phyloP scores from a whole-genome alignment of 2,113 vertebrate species.

The Xyrauchen texanus region DNA sequence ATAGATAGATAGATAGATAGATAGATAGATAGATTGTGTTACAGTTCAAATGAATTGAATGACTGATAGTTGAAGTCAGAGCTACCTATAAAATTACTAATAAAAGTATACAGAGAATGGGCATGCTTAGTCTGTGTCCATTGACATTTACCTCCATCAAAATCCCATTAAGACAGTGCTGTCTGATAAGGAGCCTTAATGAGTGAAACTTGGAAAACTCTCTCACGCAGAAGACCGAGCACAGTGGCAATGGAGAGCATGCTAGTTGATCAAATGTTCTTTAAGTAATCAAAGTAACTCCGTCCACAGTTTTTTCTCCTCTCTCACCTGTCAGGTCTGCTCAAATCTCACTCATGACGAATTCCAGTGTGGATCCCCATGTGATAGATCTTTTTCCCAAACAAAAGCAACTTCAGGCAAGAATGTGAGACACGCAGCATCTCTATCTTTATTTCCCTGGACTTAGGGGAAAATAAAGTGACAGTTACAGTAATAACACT shows the following conservation, averaged over 20 bases:
- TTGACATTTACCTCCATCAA: conserved; percentile 52
- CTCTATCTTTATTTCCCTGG: conserved; percentile 13
- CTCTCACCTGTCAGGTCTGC: conserved; percentile 55
- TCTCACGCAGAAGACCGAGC: conserved; percentile 43
- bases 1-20: conserved; percentile 4
- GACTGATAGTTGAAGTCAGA: too few relatives aligned
- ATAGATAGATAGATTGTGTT: neutral
- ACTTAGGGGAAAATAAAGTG: conserved; percentile 29
- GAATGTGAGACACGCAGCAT: conserved; percentile 53
- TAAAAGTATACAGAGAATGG: neutral
- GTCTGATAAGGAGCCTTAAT: conserved; percentile 46
- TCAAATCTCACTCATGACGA: conserved; percentile 58
- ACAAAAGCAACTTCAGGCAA: conserved; percentile 52
- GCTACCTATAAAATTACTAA: neutral
- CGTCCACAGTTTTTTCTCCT: conserved; percentile 10
- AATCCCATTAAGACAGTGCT: conserved; percentile 42
- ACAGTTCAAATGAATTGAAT: too few relatives aligned
- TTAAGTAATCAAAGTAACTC: conserved; percentile 44
- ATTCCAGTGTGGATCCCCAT: conserved; percentile 59
- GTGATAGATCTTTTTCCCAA: conserved; percentile 42
- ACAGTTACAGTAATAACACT: conserved; percentile 35
- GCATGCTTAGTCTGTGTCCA: conserved; percentile 35
- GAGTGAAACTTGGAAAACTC: conserved; percentile 48
- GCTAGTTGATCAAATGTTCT: conserved; percentile 60
- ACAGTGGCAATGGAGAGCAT: neutral